Conservation (phyloP, 1,140 invertebrate species). For the Drosophila bifasciata region DNA sequence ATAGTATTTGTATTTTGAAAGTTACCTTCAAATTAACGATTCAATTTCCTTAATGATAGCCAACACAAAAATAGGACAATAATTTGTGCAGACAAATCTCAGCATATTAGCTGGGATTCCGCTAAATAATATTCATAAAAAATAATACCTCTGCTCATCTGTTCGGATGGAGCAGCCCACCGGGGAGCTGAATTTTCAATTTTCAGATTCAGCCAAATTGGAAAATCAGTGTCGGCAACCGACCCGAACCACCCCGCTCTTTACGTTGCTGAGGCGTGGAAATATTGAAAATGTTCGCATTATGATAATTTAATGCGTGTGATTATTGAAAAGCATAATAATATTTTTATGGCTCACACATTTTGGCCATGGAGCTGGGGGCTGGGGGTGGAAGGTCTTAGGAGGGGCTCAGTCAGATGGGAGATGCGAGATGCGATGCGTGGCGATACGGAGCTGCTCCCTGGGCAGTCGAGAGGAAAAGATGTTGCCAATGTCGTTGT, state of each 20-base stretch:
- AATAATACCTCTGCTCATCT: conserved; percentile 36
- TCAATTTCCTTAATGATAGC: background rate
- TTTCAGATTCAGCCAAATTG: conserved; percentile 53
- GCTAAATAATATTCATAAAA: conserved; percentile 64
- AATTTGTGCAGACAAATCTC: conserved; percentile 8
- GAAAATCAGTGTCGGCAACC: conserved; percentile 45
- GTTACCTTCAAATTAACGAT: no score
- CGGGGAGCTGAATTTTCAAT: conserved; percentile 32
- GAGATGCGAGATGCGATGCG: conserved; percentile 40
- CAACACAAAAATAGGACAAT: background rate
- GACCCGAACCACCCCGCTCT: conserved; percentile 10
- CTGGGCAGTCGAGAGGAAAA: conserved; percentile 12
- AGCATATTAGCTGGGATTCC: conserved; percentile 40
- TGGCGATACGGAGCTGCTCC: conserved; percentile 10
- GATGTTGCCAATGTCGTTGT: conserved; percentile 69
- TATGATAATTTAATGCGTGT: conserved; percentile 80
- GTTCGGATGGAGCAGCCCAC: background rate
- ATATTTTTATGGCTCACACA: conserved; percentile 72
- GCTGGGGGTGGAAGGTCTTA: background rate
- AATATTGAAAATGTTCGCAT: conserved; percentile 77
- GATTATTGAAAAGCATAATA: conserved; percentile 82
- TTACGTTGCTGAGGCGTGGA: conserved; percentile 40
- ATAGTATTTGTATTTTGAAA: no score
- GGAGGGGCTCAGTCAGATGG: conserved; percentile 30
- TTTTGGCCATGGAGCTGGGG: conserved; percentile 29